A percentile compares a stretch with the other conserved stretches of the same genome.
phyloP scores from a whole-genome alignment of 2,888 invertebrate species.

The Diarsia rubi region DNA sequence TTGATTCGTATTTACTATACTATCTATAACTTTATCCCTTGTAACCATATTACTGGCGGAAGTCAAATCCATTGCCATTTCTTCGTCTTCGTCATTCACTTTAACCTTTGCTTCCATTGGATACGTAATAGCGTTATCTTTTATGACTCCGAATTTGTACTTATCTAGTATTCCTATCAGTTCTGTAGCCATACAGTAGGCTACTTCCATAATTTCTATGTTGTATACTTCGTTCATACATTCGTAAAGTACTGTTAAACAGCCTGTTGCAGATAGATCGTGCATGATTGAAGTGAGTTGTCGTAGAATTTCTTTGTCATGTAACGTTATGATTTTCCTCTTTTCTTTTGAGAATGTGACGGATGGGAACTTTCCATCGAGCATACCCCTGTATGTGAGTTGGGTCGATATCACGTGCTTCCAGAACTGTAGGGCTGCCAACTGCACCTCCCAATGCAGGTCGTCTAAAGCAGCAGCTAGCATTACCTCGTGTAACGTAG shows the following conservation, averaged over 20 bases:
- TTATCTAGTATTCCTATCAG: slow-evolving; percentile 87
- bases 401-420: slow-evolving; percentile 91
- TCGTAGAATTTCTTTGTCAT: slow-evolving; percentile 90
- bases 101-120: slow-evolving; percentile 13
- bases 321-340: slow-evolving; percentile 93
- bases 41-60: slow-evolving; percentile 9
- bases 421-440: slow-evolving; percentile 93
- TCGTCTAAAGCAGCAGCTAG: slow-evolving; percentile 91
- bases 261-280: slow-evolving; percentile 92
- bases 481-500: slow-evolving; percentile 90
- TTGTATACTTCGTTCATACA: slow-evolving; percentile 92
- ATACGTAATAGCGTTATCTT: slow-evolving; percentile 39
- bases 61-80: slow-evolving; percentile 49
- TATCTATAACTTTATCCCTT: slow-evolving; percentile 86
- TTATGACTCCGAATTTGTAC: slow-evolving; percentile 80
- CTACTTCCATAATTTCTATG: slow-evolving; percentile 91
- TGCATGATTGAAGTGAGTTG: slow-evolving; percentile 91
- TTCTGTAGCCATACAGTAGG: slow-evolving; percentile 87
- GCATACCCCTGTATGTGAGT: slow-evolving; percentile 90
- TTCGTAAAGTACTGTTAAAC: slow-evolving; percentile 92
- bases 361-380: slow-evolving; percentile 93
- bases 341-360: slow-evolving; percentile 94
- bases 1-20: slow-evolving; percentile 90
- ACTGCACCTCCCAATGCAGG: slow-evolving; percentile 94
- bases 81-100: slow-evolving; percentile 39